phyloP scores from a whole-genome alignment of 2,888 invertebrate species.

The Chloromyia formosa region DNA sequence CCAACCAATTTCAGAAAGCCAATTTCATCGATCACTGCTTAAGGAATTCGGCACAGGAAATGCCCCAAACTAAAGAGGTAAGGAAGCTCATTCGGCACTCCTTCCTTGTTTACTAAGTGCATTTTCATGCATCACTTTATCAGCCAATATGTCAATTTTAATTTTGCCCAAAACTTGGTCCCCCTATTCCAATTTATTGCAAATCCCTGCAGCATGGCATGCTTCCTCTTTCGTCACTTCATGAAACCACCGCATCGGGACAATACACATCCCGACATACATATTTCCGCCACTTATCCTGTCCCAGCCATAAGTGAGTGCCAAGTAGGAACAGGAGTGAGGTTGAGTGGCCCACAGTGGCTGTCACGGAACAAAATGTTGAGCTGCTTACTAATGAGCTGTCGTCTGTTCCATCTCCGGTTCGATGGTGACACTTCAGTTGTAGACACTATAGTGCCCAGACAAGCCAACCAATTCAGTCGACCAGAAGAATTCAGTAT shows the following conservation, averaged over 20 bases:
- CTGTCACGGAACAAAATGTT: conserved; percentile 6
- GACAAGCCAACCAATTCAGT: background rate
- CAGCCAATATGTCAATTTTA: conserved; percentile 11
- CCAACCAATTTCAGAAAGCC: too few species aligned
- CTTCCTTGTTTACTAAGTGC: too few species aligned
- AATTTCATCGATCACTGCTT: too few species aligned
- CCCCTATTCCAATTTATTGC: background rate
- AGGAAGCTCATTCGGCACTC: too few species aligned
- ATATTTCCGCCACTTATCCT: conserved; percentile 2
- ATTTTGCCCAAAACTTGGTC: background rate
- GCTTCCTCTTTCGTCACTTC: background rate
- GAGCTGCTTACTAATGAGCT: conserved; percentile 27
- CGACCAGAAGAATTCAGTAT: too few species aligned
- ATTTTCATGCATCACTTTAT: too few species aligned
- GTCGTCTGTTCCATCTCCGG: conserved; percentile 26
- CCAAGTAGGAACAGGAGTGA: background rate
- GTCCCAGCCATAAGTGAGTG: conserved; percentile 13
- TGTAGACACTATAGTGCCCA: background rate
- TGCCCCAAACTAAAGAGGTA: too few species aligned
- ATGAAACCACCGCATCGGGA: conserved; percentile 17
- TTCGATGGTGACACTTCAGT: background rate
- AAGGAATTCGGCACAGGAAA: too few species aligned
- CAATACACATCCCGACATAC: conserved; percentile 15
- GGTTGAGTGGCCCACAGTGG: background rate
- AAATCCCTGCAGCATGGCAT: background rate